These are phyloP conservation scores for Heteronetta atricapilla DNA, from an alignment of 2,113 vertebrate species.

Conservation along the genomic window DNA sequence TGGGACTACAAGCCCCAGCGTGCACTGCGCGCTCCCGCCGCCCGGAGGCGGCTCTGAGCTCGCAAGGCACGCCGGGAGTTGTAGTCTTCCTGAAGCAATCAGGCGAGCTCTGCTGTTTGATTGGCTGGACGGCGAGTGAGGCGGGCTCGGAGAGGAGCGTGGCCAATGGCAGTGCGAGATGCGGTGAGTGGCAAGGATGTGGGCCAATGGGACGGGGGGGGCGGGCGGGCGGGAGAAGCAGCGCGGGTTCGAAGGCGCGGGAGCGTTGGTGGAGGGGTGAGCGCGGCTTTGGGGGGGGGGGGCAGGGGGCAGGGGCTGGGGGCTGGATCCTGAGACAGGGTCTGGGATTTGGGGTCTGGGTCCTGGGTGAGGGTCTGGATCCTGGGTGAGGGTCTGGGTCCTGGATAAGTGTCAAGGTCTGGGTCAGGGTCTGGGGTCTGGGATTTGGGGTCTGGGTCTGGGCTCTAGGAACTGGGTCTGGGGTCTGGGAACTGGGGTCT, in stretches of 20 bases:
- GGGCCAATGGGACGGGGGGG: neutral
- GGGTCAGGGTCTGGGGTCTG: too few species aligned
- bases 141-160: neutral
- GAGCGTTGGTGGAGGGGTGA: neutral
- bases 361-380: too few species aligned
- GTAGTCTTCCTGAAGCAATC: rapidly evolving
- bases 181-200: rapidly evolving
- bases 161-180: rapidly evolving
- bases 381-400: too few species aligned
- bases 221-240: neutral
- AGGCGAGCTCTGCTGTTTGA: rapidly evolving
- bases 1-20: neutral
- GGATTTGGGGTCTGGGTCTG: too few species aligned
- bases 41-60: rapidly evolving
- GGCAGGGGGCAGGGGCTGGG: too few species aligned
- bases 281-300: neutral
- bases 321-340: too few species aligned
- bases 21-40: rapidly evolving
- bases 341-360: too few species aligned
- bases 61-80: neutral
- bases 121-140: neutral
- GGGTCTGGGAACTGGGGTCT: too few species aligned
- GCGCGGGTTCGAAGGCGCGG: neutral
- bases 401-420: too few species aligned
- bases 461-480: too few species aligned